These are phyloP conservation scores for Rhagologus leucostigma DNA, from an alignment of 2,113 vertebrate genomes.

Conservation along the genomic window DNA sequence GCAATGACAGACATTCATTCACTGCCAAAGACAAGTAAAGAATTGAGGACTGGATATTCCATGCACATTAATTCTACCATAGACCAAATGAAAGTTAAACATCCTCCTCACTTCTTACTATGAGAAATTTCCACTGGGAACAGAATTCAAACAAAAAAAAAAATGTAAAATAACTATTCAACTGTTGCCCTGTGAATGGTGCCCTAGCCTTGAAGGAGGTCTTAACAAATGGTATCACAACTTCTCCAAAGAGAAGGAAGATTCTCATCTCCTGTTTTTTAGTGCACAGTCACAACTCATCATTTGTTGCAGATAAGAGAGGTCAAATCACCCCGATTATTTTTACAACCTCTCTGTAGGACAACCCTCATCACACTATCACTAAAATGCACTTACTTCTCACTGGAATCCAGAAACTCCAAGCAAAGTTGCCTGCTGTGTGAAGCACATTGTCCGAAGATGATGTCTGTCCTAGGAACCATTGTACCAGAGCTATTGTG, in stretches of 20 bases:
- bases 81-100: constrained; percentile 30
- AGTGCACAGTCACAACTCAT: not conserved
- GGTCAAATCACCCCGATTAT: not conserved
- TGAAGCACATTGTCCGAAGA: not conserved
- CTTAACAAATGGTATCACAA: not conserved
- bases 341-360: not conserved
- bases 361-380: not conserved
- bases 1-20: constrained; percentile 59
- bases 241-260: not conserved
- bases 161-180: not conserved
- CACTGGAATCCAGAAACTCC: not conserved
- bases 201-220: not conserved
- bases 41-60: constrained; percentile 28
- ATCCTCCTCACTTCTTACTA: not conserved
- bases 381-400: not conserved
- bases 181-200: not conserved
- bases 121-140: not conserved
- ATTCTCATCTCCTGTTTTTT: not conserved
- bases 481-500: not conserved
- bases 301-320: not conserved
- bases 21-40: constrained; percentile 59
- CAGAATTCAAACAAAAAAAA: constrained; percentile 39
- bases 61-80: not conserved
- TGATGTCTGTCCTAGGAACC: not conserved
- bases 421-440: not conserved